Conservation (phyloP, 2,113 vertebrate genomes). For the Mobula birostris region DNA sequence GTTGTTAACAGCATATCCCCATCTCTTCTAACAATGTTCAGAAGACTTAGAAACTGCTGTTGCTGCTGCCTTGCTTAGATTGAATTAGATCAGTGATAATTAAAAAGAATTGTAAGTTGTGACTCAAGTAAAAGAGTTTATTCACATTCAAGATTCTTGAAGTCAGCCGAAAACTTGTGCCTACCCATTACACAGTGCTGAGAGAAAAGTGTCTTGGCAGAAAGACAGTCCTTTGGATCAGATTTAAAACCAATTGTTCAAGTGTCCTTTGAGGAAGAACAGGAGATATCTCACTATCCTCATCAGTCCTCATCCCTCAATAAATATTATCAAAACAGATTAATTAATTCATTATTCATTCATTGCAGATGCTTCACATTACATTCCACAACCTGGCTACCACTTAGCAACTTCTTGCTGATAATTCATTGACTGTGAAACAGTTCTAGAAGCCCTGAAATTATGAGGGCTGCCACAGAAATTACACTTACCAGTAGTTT, state of each 20-base stretch:
- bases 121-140: neutral
- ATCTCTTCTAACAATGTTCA: neutral
- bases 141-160: neutral
- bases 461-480: neutral
- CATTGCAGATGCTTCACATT: neutral
- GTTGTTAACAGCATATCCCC: neutral
- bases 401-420: neutral
- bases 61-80: neutral
- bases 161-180: neutral
- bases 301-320: neutral
- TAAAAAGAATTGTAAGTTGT: neutral
- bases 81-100: neutral
- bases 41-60: neutral
- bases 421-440: neutral
- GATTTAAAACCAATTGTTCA: neutral
- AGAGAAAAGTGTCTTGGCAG: neutral
- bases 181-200: neutral
- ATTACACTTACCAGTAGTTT: neutral
- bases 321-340: neutral
- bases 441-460: neutral
- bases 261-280: neutral
- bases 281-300: neutral
- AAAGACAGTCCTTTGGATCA: neutral
- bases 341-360: neutral
- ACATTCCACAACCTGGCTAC: neutral